Base-by-base conservation (phyloP, 35 echinoderm and acorn worm genomes). In the Ophioderma brevispina region DNA sequence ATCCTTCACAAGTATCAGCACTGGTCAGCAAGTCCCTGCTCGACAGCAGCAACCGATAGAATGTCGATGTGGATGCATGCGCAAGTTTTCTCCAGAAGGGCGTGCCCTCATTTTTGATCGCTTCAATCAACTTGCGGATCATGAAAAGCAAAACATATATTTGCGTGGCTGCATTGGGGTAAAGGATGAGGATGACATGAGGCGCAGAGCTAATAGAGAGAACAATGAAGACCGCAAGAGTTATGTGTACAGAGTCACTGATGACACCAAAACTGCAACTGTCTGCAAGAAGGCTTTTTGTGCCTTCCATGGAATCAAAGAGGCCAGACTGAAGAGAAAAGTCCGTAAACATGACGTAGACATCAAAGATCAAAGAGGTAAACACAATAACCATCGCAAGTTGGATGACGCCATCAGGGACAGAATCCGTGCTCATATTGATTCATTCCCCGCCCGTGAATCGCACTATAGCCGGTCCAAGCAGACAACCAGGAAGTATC, bases 131-230 rank as follows among this genome's bases (percentile, higher is more conserved):
- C 80, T 82, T 8, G 28, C 13, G 10, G 42, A 82, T 46, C 80
- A 82, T 82, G 80, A 82, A 38, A 82, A 82, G 32, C 80, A 82
- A 46, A 82, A 82, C 42, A 82, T 82, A 19, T 82, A 82, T 40
- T 38, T 82, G 14, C 80, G 80, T 42, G 80, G 80, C 13, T 82
- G 80, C 35, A 35, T 82, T 18, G 25, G 36, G 13, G 43, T 82
- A n/a, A 82, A 42, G 43, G 30, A n/a, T 30, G 38, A 39, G 13
- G 43, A 39, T 35, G 43, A 82, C 38, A 49, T 40, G 38, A 38
- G 80, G 32, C 35, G 80, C 15, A 39, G 80, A 28, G 21, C 18
- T 23, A 39, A 35, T 19, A 82, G 35, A 82, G 80, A 38, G 28
- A 38, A 80, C 38, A 49, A 39, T 37, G 78, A 38, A 37, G 33